A percentile compares a stretch with the other conserved stretches of the same genome.
Conservation (phyloP, 2,888 invertebrate species). For the Xanthia icteritia region DNA sequence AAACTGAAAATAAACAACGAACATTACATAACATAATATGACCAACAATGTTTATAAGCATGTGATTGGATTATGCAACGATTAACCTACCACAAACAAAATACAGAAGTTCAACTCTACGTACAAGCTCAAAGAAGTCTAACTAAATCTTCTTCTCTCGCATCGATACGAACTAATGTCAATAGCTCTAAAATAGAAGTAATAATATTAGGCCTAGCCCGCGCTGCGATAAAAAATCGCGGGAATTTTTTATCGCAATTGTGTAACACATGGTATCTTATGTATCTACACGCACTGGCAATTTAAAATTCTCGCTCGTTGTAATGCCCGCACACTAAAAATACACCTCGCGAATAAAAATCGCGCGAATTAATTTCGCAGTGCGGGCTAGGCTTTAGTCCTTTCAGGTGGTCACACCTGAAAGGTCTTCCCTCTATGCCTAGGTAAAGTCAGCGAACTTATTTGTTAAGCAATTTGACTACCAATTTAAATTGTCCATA, state of each 20-base stretch:
- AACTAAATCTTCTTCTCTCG: not conserved
- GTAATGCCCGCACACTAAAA: too few species aligned
- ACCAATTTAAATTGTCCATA: not conserved
- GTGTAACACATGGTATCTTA: too few species aligned
- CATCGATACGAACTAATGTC: not conserved
- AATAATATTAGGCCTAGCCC: too few species aligned
- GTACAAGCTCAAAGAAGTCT: not conserved
- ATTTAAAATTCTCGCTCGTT: too few species aligned
- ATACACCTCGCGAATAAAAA: too few species aligned
- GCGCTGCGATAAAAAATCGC: too few species aligned
- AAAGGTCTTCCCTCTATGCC: too few species aligned
- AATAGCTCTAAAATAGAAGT: not conserved
- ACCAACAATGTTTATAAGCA: conserved; percentile 25
- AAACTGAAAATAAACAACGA: conserved; percentile 15
- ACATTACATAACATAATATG: conserved; percentile 39
- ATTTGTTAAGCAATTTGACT: too few species aligned
- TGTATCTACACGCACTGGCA: too few species aligned
- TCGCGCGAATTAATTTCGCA: too few species aligned
- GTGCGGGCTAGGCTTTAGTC: too few species aligned
- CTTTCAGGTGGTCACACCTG: not conserved
- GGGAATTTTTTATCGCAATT: too few species aligned
- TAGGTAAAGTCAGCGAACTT: not conserved
- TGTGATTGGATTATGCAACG: conserved; percentile 53
- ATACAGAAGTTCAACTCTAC: conserved; percentile 32
- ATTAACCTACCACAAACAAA: not conserved